Percentiles rank a stretch among this genome's conserved stretches.
Conservation (phyloP, 1,140 invertebrate genomes). For the Capitella teleta region DNA sequence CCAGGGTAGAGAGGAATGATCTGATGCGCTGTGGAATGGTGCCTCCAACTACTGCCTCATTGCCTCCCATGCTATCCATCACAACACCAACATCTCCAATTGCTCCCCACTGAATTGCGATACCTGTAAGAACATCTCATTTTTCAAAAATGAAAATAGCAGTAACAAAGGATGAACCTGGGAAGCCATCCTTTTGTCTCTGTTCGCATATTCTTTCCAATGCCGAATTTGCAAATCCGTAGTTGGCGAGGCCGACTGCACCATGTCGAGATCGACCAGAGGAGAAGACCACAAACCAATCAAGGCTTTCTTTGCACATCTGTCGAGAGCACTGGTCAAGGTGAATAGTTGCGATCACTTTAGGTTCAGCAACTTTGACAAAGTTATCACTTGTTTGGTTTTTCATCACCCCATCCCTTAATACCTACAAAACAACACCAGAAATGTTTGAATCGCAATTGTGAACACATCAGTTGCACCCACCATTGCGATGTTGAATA, state of each 20-base stretch:
- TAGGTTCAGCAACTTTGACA: slow-evolving; percentile 51
- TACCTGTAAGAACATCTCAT: slow-evolving; percentile 25
- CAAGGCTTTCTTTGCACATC: slow-evolving; percentile 58
- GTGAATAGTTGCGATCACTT: slow-evolving; percentile 56
- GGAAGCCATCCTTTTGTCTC: slow-evolving; percentile 61
- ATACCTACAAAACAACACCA: slow-evolving; percentile 41
- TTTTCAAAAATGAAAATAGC: neutral
- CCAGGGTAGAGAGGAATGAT: slow-evolving; percentile 75
- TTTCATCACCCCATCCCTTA: slow-evolving; percentile 76
- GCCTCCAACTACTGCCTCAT: slow-evolving; percentile 83
- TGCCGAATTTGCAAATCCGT: slow-evolving; percentile 86
- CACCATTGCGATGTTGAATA: slow-evolving; percentile 89
- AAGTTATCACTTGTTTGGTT: slow-evolving; percentile 74
- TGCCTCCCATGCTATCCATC: slow-evolving; percentile 71
- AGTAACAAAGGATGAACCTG: slow-evolving; percentile 45
- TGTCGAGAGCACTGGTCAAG: slow-evolving; percentile 63
- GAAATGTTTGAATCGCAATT: no score
- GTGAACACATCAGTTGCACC: no score
- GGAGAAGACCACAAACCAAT: slow-evolving; percentile 84
- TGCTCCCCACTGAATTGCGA: slow-evolving; percentile 95
- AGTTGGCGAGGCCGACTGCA: slow-evolving; percentile 89
- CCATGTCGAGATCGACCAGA: slow-evolving; percentile 87
- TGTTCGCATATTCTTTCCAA: slow-evolving; percentile 90
- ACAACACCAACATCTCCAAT: slow-evolving; percentile 93
- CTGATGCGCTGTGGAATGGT: slow-evolving; percentile 82